Evolutionary conservation across 2,888 invertebrate species (phyloP), one percentile per base, ranked within the genome.

Genomic region (Rotaria socialis): DNA sequence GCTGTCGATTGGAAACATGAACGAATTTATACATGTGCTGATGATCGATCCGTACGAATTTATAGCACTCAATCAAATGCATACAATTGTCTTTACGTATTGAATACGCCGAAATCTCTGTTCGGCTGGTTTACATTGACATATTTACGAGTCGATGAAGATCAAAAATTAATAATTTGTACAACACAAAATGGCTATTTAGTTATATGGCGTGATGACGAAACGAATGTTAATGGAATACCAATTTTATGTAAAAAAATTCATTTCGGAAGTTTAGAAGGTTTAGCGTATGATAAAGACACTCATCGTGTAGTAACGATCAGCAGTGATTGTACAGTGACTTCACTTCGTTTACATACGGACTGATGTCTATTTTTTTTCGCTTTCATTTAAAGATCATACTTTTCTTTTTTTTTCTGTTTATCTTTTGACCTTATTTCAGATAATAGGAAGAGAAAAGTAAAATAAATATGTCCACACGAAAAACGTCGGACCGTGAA

Each of bases 131-230:
- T 80, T 47, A 80, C 75, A 43, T 47, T 80, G 8, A 80, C 75
- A 47, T 80, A 80, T 80, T 43, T 80, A 43, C 0, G 47, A 80
- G 47, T 80, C 24, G 75, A 80, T 47, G 41, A 43, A 43, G 75
- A 47, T 11, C 41, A 80, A 80, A 80, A 80, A 24, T 80, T 80
- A 47, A 80, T 80, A 4, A 43, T 80, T 43, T 80, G 75, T 80
- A 47, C 47, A 43, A 80, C 75, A 47, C 75, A 80, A 47, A 80
- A 80, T 80, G 75, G 75, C 47, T 80, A 80, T 80, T n/a, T 80
- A 10, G 47, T 80, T 24, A 47, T 80, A 80, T 80, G 75, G 75
- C 41, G 47, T 24, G 75, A 80, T 43, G 75, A 80, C 10, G 41
- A 80, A 24, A n/a, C 16, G 24, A 24, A 22, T 43, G 24, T 0